Evolutionary conservation across 2,797 vertebrate species (phyloP), one percentile per base, ranked within the genome.

Genomic region (Trematomus bernacchii): DNA sequence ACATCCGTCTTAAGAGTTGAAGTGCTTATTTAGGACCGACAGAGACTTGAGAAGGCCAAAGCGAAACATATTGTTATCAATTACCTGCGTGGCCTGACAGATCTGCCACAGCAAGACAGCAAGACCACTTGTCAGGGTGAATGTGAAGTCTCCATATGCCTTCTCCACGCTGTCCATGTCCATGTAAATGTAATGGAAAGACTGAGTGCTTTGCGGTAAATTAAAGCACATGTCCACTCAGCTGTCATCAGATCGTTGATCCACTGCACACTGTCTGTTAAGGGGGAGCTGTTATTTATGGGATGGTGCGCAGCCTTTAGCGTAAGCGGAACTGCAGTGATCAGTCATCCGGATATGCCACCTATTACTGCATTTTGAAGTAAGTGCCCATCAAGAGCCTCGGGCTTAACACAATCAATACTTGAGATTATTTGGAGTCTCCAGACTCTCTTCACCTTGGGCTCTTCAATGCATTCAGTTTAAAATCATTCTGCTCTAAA

Each of bases 361-460:
- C 87, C 86, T 82, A 87, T 92, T 88, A 85, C 61, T 14, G 43
- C 84, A 23, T 75, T 85, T 73, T 79, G 55, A 86, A 86, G 73
- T 70, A 53, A 76, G 82, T 83, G 87, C 91, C 87, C 85, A 77
- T 86, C 86, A 88, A 80, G 81, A 76, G 87, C 84, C 79, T 57
- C 47, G 27, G 87, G 82, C 82, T 89, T 70, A 80, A 85, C 37
- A 72, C 62, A 86, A 95, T 95, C 94, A 82, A 95, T 95, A 93
- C 79, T 71, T 57, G 66, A 91, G 91, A 94, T 94, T 91, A 93
- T 94, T 91, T 87, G 86, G 65, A 82, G 85, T 86, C 89, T 84
- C 71, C 66, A 85, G 82, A 91, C 87, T 86, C 81, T 87, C 87
- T 87, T 94, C 85, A 91, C 87, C 86, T 80, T 84, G 60, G 85